A percentile compares a stretch with the other conserved stretches of the same genome.
Evolutionary conservation across 2,113 vertebrate species (phyloP).

Genomic region (Onychostruthus taczanowskii): DNA sequence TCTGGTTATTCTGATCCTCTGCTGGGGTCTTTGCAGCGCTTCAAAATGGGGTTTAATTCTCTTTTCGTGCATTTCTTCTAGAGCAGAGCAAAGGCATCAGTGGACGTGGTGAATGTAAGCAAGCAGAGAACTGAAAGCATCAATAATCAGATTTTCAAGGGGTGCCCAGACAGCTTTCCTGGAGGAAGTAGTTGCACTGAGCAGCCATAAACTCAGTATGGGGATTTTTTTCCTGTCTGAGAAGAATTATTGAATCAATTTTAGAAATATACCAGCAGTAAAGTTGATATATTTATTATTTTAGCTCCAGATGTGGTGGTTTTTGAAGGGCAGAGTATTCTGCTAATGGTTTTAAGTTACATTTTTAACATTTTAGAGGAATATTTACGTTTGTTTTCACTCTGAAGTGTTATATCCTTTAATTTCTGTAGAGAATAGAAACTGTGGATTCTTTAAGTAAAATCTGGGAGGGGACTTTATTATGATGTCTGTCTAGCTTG

Average conservation of each 20-base stretch:
- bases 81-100: not conserved
- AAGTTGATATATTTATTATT: not conserved
- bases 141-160: not conserved
- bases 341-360: not conserved
- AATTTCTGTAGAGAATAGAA: not conserved
- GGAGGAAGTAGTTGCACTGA: not conserved
- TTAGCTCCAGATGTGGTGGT: not conserved
- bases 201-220: not conserved
- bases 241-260: not conserved
- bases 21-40: not conserved
- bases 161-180: not conserved
- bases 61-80: not conserved
- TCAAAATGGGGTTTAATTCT: not conserved
- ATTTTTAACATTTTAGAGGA: not conserved
- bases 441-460: not conserved
- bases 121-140: not conserved
- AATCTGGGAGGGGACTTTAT: not conserved
- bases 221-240: not conserved
- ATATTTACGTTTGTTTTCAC: not conserved
- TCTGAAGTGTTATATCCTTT: not conserved
- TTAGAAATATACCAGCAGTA: not conserved
- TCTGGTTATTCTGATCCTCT: not conserved
- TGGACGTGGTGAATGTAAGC: rapidly evolving
- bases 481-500: not conserved
- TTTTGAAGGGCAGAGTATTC: not conserved